These are phyloP conservation scores for Paramormyrops hopkinsi DNA, from an alignment of 2,797 vertebrate genomes.

Conservation along the genomic window DNA sequence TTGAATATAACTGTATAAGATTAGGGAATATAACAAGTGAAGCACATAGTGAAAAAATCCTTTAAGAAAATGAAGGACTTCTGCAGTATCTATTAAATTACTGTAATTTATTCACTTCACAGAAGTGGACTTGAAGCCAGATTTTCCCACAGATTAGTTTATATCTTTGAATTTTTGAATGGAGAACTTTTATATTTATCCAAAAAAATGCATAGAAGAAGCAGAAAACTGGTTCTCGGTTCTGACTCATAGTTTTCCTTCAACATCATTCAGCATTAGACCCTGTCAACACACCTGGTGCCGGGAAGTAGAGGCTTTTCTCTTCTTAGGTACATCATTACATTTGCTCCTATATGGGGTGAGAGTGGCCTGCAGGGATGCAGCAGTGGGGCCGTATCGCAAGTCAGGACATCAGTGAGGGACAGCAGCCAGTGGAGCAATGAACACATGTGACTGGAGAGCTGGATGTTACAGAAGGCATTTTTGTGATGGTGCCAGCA, in stretches of 20 bases:
- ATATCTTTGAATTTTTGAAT: neutral
- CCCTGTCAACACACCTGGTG: neutral
- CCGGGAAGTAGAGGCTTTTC: neutral
- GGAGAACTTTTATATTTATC: neutral
- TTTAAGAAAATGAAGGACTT: neutral
- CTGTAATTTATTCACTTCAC: neutral
- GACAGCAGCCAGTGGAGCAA: neutral
- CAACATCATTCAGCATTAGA: neutral
- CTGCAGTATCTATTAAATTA: neutral
- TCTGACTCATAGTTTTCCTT: neutral
- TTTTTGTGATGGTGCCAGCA: conserved; percentile 46
- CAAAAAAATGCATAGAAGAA: neutral
- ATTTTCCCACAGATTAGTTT: neutral
- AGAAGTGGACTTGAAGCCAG: neutral
- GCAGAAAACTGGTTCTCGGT: neutral
- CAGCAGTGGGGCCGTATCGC: neutral
- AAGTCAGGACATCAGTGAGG: neutral
- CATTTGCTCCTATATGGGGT: neutral
- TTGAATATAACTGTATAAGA: neutral
- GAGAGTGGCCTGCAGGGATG: neutral
- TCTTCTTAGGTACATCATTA: neutral
- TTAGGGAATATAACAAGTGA: neutral
- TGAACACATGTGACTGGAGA: neutral
- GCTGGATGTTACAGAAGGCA: conserved; percentile 30
- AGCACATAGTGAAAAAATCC: neutral